These are phyloP conservation scores for Gallinago media DNA, from an alignment of 2,113 vertebrate genomes.

Conservation along the genomic window DNA sequence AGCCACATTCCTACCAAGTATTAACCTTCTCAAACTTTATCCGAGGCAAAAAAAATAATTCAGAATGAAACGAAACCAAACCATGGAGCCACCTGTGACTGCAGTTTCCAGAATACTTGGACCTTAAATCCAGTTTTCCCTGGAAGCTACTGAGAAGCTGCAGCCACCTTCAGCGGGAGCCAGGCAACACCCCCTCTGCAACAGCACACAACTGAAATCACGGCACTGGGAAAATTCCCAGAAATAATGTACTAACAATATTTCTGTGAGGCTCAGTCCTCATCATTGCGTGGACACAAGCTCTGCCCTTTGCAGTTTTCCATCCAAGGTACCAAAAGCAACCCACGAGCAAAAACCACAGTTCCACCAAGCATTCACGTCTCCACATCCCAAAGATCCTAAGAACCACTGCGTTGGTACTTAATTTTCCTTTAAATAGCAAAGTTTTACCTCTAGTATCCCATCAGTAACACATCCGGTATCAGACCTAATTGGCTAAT, in stretches of 20 bases:
- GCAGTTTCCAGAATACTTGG: background rate
- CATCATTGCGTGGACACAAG: background rate
- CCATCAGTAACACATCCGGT: background rate
- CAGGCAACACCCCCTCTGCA: background rate
- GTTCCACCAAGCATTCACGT: background rate
- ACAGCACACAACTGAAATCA: background rate
- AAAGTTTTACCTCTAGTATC: background rate
- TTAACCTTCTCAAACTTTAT: background rate
- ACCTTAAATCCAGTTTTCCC: background rate
- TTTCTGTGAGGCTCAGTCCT: background rate
- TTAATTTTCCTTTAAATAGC: background rate
- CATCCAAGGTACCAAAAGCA: background rate
- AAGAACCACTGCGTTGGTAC: background rate
- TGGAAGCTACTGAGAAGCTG: background rate
- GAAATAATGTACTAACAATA: background rate
- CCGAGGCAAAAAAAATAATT: background rate
- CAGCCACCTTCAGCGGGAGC: background rate
- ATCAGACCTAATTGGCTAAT: background rate
- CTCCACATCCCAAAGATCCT: background rate
- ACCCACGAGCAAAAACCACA: background rate
- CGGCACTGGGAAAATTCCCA: background rate
- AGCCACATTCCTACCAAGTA: background rate
- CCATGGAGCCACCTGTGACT: rapidly evolving
- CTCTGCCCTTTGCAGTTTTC: background rate
- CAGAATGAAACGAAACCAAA: slow-evolving; percentile 20